These are phyloP conservation scores for Gopherus evgoodei DNA, from an alignment of 2,113 vertebrate genomes.

Conservation along the genomic window DNA sequence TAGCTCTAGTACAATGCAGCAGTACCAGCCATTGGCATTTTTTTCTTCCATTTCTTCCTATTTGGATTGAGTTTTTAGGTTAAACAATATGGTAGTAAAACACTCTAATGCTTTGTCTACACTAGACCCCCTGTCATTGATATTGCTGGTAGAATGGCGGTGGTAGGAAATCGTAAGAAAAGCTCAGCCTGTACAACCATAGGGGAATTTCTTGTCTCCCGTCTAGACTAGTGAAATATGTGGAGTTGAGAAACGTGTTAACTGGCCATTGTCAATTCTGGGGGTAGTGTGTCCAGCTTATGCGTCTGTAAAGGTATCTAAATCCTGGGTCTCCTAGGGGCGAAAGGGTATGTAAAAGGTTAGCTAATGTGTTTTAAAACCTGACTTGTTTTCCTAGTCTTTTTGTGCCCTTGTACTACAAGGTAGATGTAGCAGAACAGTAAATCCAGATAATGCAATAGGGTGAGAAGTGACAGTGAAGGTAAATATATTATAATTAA, in stretches of 20 bases:
- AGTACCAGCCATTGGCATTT: background rate
- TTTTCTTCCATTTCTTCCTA: conserved; percentile 1
- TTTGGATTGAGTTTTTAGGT: background rate
- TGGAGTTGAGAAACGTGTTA: background rate
- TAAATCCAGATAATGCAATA: background rate
- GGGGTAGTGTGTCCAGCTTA: background rate
- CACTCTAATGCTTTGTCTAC: background rate
- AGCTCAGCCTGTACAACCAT: background rate
- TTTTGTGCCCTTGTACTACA: background rate
- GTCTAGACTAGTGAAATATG: background rate
- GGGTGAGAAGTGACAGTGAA: background rate
- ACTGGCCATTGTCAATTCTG: background rate
- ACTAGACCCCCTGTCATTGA: background rate
- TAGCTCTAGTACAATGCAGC: background rate
- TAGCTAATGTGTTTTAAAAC: background rate
- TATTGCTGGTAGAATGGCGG: background rate
- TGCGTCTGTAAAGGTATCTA: conserved; percentile 5
- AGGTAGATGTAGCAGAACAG: background rate
- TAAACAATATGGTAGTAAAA: background rate
- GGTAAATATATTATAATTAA: background rate
- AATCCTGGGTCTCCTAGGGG: background rate
- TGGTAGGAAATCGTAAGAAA: background rate
- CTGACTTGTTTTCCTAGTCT: background rate
- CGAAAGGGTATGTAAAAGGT: background rate
- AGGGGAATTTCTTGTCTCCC: background rate